Conservation (phyloP, 1,140 invertebrate genomes). For the Monochamus saltuarius region DNA sequence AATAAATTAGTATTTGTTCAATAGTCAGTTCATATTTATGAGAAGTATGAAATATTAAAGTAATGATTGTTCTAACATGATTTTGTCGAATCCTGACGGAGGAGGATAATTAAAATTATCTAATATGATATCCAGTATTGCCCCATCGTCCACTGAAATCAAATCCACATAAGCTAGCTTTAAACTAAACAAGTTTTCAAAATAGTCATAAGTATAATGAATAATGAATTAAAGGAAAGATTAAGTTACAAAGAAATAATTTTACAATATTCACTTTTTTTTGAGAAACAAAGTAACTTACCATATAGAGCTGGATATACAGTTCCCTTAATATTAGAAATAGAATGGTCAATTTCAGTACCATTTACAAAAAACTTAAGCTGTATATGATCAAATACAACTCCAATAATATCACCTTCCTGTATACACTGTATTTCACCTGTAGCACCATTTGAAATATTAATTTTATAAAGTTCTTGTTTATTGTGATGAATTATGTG, state of each 20-base stretch:
- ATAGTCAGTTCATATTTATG: no score
- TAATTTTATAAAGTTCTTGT: conserved; percentile 72
- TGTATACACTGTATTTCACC: conserved; percentile 59
- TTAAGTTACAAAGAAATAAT: no score
- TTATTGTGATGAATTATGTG: conserved; percentile 83
- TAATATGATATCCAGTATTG: conserved; percentile 92
- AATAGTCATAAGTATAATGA: neutral
- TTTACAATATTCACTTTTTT: neutral
- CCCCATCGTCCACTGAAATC: conserved; percentile 92
- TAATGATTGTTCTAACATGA: conserved; percentile 95
- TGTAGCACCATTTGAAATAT: conserved; percentile 37
- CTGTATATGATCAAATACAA: conserved; percentile 96
- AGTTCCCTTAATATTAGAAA: conserved; percentile 86
- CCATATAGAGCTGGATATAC: conserved; percentile 93
- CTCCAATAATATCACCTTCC: conserved; percentile 94
- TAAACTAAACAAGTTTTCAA: neutral
- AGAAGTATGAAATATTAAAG: conserved; percentile 64
- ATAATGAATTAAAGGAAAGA: neutral
- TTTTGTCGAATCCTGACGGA: conserved; percentile 90
- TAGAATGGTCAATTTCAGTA: conserved; percentile 78
- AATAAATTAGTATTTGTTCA: conserved; percentile 19
- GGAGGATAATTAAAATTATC: conserved; percentile 83
- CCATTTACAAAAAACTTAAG: conserved; percentile 96
- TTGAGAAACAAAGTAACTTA: conserved; percentile 51
- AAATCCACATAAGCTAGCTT: conserved; percentile 34